Evolutionary conservation across 2,113 vertebrate genomes (phyloP), one percentile per base, ranked within the genome.

Genomic region (Callocephalon fimbriatum): DNA sequence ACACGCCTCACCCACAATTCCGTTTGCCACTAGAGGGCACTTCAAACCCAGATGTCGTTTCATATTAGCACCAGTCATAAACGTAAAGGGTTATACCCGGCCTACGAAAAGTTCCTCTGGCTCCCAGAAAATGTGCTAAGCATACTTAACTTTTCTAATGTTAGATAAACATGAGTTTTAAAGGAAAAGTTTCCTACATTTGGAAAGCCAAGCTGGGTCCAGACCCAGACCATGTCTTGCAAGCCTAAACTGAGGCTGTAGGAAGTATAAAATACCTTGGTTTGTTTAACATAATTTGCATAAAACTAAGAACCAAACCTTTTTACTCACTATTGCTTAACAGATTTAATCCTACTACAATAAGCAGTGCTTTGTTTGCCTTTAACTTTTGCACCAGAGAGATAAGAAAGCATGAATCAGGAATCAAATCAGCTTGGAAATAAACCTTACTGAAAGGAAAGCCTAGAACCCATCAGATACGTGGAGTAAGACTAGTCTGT

Each of bases 21-120:
- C 37, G 9, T 26, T 75, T 67, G 72, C 94, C 97, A 96, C 96
- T 59, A 98, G 97, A 95, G 93, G 97, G 96, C 95, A 88, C 81
- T 75, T 96, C 65, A 92, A 63, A 93, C 94, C 63, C 96, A 96
- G 77, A 45, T 95, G 95, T 97, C 94, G 66, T 26, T 91, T 76
- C 45, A 1, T 3, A 91, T 90, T 35, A 59, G 35, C 20, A 7
- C 17, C 5, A 3, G 7, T 17, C 15, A 4, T 2, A 56, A 47
- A 71, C 1, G 2, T 1, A 9, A 16, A 61, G 21, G 7, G 7
- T 12, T 38, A 16, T 2, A 21, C 0, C 2, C 29, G 5, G 35
- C 50, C 32, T 8, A 31, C 21, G 31, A 31, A 61, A 51, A 27
- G 12, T 10, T 76, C 11, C 37, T 48, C n/a, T 26, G 67, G 10